Evolutionary conservation across 2,113 vertebrate genomes (phyloP).

Genomic region (Anser brachyrhynchus): DNA sequence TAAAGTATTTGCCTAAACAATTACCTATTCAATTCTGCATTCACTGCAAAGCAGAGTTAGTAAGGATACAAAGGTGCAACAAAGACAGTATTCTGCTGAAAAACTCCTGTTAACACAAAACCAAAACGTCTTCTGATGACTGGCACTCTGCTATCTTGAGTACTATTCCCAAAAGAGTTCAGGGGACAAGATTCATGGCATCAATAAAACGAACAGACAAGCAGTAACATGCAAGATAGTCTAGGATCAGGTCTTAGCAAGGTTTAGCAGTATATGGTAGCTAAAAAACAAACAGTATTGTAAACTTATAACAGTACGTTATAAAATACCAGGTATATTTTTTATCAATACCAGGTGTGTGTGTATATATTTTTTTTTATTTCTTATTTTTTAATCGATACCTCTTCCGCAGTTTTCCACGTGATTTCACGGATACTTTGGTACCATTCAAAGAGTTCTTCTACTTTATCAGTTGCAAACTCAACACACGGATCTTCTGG

Average conservation of each 20-base stretch:
- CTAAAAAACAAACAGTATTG: background rate
- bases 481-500: constrained; percentile 84
- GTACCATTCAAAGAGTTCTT: constrained; percentile 94
- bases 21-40: background rate
- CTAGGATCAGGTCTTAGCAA: background rate
- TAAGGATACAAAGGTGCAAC: background rate
- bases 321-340: background rate
- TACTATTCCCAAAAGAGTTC: background rate
- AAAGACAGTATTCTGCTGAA: background rate
- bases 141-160: background rate
- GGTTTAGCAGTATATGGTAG: background rate
- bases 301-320: background rate
- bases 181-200: background rate
- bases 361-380: background rate
- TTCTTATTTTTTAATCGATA: background rate
- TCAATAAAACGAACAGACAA: background rate
- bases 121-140: background rate
- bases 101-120: background rate
- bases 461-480: constrained; percentile 86
- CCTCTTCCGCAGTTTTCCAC: constrained; percentile 84
- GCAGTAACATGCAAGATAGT: background rate
- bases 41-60: too few relatives aligned
- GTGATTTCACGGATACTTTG: constrained; percentile 89
- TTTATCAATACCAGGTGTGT: too few relatives aligned
- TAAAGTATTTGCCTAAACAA: background rate